Base-by-base conservation (phyloP, 1,140 invertebrate genomes). In the Drosophila littoralis region DNA sequence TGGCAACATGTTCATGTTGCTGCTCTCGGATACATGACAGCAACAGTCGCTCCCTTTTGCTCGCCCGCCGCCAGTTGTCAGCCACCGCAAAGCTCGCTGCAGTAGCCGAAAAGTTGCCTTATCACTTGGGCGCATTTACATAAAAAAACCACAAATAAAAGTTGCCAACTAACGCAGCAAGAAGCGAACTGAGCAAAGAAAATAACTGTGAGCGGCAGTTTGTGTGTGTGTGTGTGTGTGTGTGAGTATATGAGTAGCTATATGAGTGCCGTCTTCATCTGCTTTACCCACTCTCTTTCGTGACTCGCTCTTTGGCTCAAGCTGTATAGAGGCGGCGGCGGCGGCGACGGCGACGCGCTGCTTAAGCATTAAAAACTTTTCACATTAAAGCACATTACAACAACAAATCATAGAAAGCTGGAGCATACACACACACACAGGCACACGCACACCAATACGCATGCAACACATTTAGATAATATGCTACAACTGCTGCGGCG, bases 101-200 rank as follows among this genome's bases (percentile, higher is more conserved):
- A 89, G 84, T 70, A 89, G 80, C 71, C 85, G 59, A 90, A 89
- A 88, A 88, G 80, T 84, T 89, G 84, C 84, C 84, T 89, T 89
- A 89, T 89, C 84, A 89, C 84, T 89, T 90, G 85, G 81, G 80
- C 84, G 80, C 84, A 89, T 89, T 89, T 89, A 89, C 84, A 89
- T 89, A 89, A 89, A 89, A 89, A 89, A 89, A 89, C 84, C 84
- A 89, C 84, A 89, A 89, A 89, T 89, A 89, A 89, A 89, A 86
- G 83, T 86, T 86, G 83, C 83, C 79, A 86, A 86, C 83, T 86
- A 86, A 86, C 83, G 83, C 83, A 88, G 75, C 72, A 66, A 68
- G 40, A 71, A 70, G 60, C 71, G 65, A 67, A 74, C 73, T 58
- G 63, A 58, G 69, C 79, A 75, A 70, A 83, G 82, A 88, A 85